phyloP scores from a whole-genome alignment of 2,113 vertebrate species.

The Galemys pyrenaicus region DNA sequence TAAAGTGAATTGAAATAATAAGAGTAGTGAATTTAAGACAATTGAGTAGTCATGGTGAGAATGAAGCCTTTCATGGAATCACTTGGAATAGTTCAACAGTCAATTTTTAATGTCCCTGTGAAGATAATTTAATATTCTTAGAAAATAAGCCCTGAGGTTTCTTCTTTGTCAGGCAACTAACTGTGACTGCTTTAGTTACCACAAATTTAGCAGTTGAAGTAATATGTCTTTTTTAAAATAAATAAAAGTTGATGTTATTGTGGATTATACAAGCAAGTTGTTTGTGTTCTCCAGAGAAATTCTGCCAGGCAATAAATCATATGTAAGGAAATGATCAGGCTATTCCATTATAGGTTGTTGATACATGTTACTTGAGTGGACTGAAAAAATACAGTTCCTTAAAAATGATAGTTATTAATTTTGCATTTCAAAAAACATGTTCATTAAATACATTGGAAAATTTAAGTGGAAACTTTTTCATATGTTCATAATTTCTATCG shows the following conservation, averaged over 20 bases:
- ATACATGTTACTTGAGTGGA: background rate
- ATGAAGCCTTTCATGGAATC: background rate
- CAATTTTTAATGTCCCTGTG: constrained; percentile 23
- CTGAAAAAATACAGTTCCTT: background rate
- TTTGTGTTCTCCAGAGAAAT: background rate
- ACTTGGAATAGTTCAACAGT: background rate
- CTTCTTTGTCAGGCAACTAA: background rate
- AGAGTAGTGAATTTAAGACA: background rate
- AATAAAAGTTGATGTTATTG: background rate
- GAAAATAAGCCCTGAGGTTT: background rate
- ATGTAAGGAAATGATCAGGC: background rate
- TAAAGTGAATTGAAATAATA: background rate
- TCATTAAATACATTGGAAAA: constrained; percentile 27
- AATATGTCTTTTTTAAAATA: background rate
- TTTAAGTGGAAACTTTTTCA: background rate
- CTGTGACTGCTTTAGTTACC: background rate
- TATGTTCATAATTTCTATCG: background rate
- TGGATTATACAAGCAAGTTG: background rate
- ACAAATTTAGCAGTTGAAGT: background rate
- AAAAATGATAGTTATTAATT: background rate
- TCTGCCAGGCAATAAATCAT: background rate
- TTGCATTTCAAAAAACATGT: constrained; percentile 1
- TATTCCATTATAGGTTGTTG: background rate
- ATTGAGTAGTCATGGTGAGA: background rate
- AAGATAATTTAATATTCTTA: background rate